A percentile compares a stretch with the other conserved stretches of the same genome.
Evolutionary conservation across 2,797 vertebrate species (phyloP).

Genomic region (Falco rusticolus): DNA sequence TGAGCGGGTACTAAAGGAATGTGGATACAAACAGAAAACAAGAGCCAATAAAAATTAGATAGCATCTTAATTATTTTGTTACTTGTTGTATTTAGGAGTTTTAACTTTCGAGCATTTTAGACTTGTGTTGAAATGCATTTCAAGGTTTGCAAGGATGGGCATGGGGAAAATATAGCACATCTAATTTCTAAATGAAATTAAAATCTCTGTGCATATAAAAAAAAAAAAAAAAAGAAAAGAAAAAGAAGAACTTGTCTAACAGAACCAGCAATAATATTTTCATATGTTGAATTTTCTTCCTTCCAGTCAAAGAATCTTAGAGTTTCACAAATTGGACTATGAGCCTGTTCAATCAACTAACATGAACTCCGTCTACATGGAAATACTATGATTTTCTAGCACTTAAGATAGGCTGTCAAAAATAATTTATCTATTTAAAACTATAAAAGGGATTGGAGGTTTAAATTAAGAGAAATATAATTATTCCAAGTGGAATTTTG

Average conservation of each 20-base stretch:
- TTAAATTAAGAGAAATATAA: background rate
- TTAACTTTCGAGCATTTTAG: background rate
- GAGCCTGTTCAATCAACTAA: background rate
- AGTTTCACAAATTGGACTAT: background rate
- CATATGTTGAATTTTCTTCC: background rate
- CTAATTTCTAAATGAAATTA: background rate
- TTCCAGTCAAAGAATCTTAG: background rate
- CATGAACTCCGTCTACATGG: background rate
- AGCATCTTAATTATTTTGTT: background rate
- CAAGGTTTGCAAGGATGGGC: background rate
- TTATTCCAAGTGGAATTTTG: background rate
- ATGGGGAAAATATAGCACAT: background rate
- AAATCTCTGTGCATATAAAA: background rate
- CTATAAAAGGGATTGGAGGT: background rate
- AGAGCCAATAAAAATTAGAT: background rate
- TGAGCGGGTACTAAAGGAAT: background rate
- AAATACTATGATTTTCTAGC: background rate
- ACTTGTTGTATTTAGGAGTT: background rate
- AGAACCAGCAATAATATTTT: background rate
- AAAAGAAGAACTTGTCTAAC: background rate
- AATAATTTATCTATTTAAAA: background rate
- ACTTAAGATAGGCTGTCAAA: background rate
- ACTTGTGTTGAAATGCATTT: background rate
- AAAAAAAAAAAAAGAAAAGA: background rate
- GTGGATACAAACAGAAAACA: background rate